Evolutionary conservation across 1,140 invertebrate species (phyloP), one percentile per base, ranked within the genome.

Genomic region (Carposina sasakii): DNA sequence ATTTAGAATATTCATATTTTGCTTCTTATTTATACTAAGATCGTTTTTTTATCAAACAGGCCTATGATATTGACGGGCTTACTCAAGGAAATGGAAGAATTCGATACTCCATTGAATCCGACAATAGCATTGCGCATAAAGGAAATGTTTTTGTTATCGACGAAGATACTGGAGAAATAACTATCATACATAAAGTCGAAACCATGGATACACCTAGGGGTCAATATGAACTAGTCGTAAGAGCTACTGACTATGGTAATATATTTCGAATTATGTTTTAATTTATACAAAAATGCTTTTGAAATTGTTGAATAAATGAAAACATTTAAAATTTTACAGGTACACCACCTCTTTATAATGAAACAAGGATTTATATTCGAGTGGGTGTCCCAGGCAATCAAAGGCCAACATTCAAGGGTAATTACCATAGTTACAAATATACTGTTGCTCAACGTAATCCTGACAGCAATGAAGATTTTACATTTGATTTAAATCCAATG

Each of bases 361-460:
- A 92, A 42, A 88, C 89, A 0, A 86, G 88, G 17, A 84, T 94
- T 0, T 85, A 88, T 2, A 86, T 94, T 3, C 85, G 91, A 12
- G 92, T 94, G 0, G 92, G 92, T 0, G 91, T 93, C 0, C 90
- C 91, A 0, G 92, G 92, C 0, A 93, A 93, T 58, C 92, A 94
- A 55, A 85, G 91, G 26, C 92, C 92, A 0, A 88, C 92, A 1
- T 94, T 94, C 60, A 88, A 90, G 50, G 91, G 91, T 1, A 90
- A 91, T 54, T 91, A 90, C 48, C 90, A 87, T 20, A 86, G 86
- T 42, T 84, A 78, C 28, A 81, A 79, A 49, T 77, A 84, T n/a
- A 73, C 70, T 2, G 45, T 73, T 3, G 63, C 57, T 20, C 71
- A 74, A 43, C 54, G 45, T 13, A 67, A 58, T 22, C 57, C 65